These are phyloP conservation scores for Bombus difficillimus DNA, from an alignment of 1,140 invertebrate genomes.

Conservation along the genomic window DNA sequence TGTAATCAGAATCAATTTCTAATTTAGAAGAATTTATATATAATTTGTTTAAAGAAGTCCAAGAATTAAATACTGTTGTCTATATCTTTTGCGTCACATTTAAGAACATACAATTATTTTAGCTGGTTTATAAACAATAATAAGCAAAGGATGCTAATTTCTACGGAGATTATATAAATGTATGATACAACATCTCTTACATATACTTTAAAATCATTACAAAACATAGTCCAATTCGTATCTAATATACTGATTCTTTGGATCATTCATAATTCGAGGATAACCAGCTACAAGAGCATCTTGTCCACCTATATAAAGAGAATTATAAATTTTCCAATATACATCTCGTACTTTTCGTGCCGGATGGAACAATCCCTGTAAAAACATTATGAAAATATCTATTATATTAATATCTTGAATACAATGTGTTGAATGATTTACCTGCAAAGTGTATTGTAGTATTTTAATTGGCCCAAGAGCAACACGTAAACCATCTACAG, in stretches of 20 bases:
- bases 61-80: constrained; percentile 41
- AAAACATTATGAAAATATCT: neutral
- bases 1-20: constrained; percentile 23
- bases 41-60: constrained; percentile 29
- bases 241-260: constrained; percentile 96
- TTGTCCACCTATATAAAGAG: constrained; percentile 99
- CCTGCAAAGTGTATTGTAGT: constrained; percentile 96
- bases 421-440: constrained; percentile 78
- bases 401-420: neutral
- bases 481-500: constrained; percentile 98
- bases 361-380: constrained; percentile 98
- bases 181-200: constrained; percentile 44
- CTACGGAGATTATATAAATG: constrained; percentile 55
- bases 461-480: constrained; percentile 98
- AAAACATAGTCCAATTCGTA: constrained; percentile 98
- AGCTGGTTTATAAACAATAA: constrained; percentile 37
- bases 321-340: constrained; percentile 99
- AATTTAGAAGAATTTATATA: constrained; percentile 13
- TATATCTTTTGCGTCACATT: constrained; percentile 14
- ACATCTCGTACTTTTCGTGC: constrained; percentile 99
- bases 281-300: constrained; percentile 99
- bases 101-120: constrained; percentile 11
- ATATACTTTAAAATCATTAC: constrained; percentile 82
- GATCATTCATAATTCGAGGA: constrained; percentile 96
- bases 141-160: constrained; percentile 39